Base-by-base conservation (phyloP, 2,888 invertebrate genomes). In the Drosophila neoperkinsi region DNA sequence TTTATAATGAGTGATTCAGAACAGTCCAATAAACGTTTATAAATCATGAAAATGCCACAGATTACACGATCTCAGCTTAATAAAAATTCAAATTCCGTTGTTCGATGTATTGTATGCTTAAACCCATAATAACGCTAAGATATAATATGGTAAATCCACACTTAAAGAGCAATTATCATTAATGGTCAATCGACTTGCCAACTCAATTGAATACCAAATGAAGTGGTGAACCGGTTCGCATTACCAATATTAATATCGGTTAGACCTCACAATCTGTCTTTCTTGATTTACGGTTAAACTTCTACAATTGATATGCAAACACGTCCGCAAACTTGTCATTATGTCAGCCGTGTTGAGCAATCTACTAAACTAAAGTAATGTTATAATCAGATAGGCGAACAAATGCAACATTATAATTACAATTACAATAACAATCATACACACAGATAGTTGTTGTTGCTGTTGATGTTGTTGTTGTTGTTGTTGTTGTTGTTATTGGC, bases 321-420 rank as follows among this genome's bases (percentile, higher is more conserved):
- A 70, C 34, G 69, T 66, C 52, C 71, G 56, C 43, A 56, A 62
- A 64, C 60, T 68, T 85, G 81, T 85, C 82, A 85, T 69, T 85
- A 72, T 78, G 88, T 82, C 80, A 79, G 55, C 64, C 33, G 18
- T 28, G 55, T 84, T 79, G 71, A 63, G 63, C 67, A 80, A 74
- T 74, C 84, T 71, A 82, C 71, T 86, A 86, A 84, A 83, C 72
- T 61, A 72, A 82, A 80, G 51, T 67, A 68, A 79, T 73, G 72
- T 74, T 63, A 60, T 74, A 86, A 88, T 86, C 67, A 71, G 62
- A 71, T 56, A 60, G 3, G 28, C 53, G 53, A 68, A 50, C 60
- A 61, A 73, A 56, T 58, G 49, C 71, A 72, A 60, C 73, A 77
- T 66, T 74, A 63, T 74, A 62, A 67, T 67, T 72, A 58, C 63